Evolutionary conservation across 1,140 invertebrate species (phyloP), one percentile per base, ranked within the genome.

Genomic region (Bombus waltoni): DNA sequence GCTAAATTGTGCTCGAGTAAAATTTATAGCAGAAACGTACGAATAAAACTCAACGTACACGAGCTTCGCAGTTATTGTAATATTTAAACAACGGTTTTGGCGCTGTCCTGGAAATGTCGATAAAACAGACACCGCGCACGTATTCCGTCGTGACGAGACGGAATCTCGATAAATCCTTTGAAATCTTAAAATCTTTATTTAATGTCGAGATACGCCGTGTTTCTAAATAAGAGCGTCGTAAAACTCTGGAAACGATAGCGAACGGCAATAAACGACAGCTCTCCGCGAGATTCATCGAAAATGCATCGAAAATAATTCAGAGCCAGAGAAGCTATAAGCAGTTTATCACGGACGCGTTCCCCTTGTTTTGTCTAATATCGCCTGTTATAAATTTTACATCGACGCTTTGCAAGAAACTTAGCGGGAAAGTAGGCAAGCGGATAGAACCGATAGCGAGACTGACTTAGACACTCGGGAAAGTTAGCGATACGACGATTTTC

Each of bases 121-220:
- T 22, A 53, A 53, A 53, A 22, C 47, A 8, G 6, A 53, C 2
- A 22, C 22, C 0, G 47, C 0, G 0, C 15, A 18, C 5, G 5
- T 15, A 1, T 18, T 18, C 47, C 5, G 22, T 53, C 47, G 32
- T 32, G 0, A 22, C 22, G 18, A 53, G 47, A 22, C 1, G 47
- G 47, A 18, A 53, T 53, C 47, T 53, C 22, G 18, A 22, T 53
- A 53, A 53, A 53, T 53, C 47, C 6, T 53, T 22, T 8, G 47
- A 18, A 22, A 22, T 53, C 47, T 53, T 18, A 22, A 53, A 62
- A 62, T 62, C 59, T 59, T 59, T 10, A 28, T 59, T 59, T 59
- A 59, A 28, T 28, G 11, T 22, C 28, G 28, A 11, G 11, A 62
- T 13, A 13, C 11, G 18, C 6, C 47, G 47, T 53, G 47, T 53